Conservation (phyloP, 2,888 invertebrate species). For the Hypselothyrea guttata region DNA sequence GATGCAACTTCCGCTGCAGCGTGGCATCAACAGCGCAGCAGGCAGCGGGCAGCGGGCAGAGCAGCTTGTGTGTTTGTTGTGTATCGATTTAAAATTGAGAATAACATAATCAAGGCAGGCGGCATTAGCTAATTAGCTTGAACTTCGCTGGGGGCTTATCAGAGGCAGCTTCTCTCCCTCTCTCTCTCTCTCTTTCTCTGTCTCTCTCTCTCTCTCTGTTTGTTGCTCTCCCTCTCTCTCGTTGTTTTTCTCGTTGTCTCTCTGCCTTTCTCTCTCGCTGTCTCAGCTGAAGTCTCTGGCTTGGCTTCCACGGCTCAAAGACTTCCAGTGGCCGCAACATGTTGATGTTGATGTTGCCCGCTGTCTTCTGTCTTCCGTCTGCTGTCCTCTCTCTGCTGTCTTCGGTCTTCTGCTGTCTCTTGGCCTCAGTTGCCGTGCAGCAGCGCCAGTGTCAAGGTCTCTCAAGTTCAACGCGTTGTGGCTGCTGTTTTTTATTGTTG, state of each 20-base stretch:
- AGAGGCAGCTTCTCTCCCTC: constrained; percentile 16
- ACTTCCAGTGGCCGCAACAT: constrained; percentile 71
- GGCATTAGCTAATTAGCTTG: constrained; percentile 42
- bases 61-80: not conserved
- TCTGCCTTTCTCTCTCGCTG: constrained; percentile 11
- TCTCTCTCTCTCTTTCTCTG: constrained; percentile 13
- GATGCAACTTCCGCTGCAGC: constrained; percentile 64
- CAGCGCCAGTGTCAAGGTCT: constrained; percentile 83
- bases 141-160: constrained; percentile 50
- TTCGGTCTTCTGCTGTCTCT: constrained; percentile 30
- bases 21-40: constrained; percentile 12
- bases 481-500: constrained; percentile 26
- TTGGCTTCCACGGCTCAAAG: constrained; percentile 59
- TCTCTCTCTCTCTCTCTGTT: constrained; percentile 10
- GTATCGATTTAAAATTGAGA: constrained; percentile 9
- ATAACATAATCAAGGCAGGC: constrained; percentile 40
- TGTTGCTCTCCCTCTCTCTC: no score
- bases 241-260: constrained; percentile 3
- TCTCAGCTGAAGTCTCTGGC: constrained; percentile 17
- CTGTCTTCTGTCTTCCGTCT: no score
- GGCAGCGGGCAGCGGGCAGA: not conserved
- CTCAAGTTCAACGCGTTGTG: constrained; percentile 78
- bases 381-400: no score
- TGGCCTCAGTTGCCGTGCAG: constrained; percentile 81
- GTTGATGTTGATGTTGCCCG: no score